Evolutionary conservation across 2,113 vertebrate genomes (phyloP).

Genomic region (Ictalurus punctatus): DNA sequence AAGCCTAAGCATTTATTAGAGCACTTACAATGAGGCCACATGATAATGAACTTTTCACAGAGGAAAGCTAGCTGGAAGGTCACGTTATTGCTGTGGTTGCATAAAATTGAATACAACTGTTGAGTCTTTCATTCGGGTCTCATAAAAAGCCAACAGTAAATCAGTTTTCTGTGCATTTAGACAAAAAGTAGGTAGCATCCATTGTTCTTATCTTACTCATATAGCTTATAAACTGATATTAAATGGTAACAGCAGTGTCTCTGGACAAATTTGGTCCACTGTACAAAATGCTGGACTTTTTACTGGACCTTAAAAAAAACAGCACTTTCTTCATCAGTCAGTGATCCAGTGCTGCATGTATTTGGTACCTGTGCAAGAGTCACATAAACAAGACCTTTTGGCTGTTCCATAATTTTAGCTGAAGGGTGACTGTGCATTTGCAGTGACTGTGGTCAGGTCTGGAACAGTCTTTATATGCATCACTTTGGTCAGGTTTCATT

Average conservation of each 20-base stretch:
- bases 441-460: background rate
- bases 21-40: slow-evolving; percentile 21
- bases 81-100: background rate
- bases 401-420: background rate
- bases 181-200: background rate
- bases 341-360: background rate
- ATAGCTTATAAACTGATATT: background rate
- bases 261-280: too few species aligned
- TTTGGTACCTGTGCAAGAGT: background rate
- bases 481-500: background rate
- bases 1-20: slow-evolving; percentile 26
- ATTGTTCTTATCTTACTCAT: too few species aligned
- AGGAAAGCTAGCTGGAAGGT: background rate
- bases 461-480: background rate
- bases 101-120: background rate
- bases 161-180: background rate
- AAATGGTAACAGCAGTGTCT: background rate
- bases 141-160: background rate
- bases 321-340: background rate
- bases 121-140: background rate
- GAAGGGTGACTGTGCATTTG: background rate
- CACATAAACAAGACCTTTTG: background rate
- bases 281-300: background rate
- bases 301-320: background rate
- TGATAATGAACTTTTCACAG: slow-evolving; percentile 28